Base-by-base conservation (phyloP, 1,140 invertebrate species). In the Hycleus phaleratus region DNA sequence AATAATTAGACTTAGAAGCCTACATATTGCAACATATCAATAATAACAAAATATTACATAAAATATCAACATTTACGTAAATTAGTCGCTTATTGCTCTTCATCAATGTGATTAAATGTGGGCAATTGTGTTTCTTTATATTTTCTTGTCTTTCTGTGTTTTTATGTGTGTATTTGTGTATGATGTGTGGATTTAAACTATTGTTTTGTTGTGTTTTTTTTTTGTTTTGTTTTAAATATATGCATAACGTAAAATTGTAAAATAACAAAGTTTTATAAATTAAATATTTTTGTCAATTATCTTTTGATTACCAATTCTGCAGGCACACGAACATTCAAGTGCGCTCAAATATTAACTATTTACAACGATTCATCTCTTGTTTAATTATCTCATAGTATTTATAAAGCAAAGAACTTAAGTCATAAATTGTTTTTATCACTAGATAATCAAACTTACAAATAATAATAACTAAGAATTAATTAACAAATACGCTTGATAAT, bases 401-500 rank as follows among this genome's bases (percentile, higher is more conserved):
- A 48, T 64, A 62, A 71, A 72, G 70, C 70, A 60, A 71, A 62
- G 56, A 66, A 69, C 67, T 69, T 72, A 70, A 68, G 63, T 65
- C 60, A 56, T 66, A 62, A 59, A 42, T 42, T 42, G 11, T 42
- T 42, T 42, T 11, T 58, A 68, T 58, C 60, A 58, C 62, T 63
- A 62, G 43, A 59, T 65, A 60, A 61, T 32, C 4, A 25, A 46
- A 7, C 26, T 38, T 43, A 55, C 48, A 59, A 53, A 46, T 45
- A 50, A 7, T 32, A 49, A 62, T 46, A 70, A 71, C 63, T 71
- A 71, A 69, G 61, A 70, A 72, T 65, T 72, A 72, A 64, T 72
- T 72, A 72, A 72, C 70, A 72, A 71, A 71, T 72, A 71, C 68
- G 66, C 68, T 54, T 70, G 60, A 68, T 69, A 54, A 58, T 53